These are phyloP conservation scores for Lampropteryx suffumata DNA, from an alignment of 2,888 invertebrate species.

Conservation along the genomic window DNA sequence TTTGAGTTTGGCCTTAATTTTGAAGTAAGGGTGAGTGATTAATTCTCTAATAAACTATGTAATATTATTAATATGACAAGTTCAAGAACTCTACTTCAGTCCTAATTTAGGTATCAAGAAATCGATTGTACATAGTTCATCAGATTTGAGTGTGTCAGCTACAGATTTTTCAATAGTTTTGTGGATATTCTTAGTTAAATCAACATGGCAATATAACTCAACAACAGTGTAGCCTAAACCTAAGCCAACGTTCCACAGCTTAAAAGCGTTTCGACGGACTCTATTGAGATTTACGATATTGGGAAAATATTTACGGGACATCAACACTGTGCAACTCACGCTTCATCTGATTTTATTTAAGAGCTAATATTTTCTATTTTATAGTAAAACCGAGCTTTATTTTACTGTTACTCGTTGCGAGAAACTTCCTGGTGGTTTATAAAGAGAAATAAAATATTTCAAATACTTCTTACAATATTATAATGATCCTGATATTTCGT, in stretches of 20 bases:
- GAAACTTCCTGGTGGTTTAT: background rate
- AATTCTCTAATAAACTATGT: too few species aligned
- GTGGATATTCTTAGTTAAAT: too few species aligned
- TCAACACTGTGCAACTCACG: conserved; percentile 25
- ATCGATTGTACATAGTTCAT: too few species aligned
- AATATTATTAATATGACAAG: too few species aligned
- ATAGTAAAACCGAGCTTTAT: conserved; percentile 5
- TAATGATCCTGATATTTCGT: too few species aligned
- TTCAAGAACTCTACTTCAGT: too few species aligned
- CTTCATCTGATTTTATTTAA: conserved; percentile 27
- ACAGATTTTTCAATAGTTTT: too few species aligned
- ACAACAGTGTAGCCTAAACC: too few species aligned
- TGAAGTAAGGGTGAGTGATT: too few species aligned
- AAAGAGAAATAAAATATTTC: background rate
- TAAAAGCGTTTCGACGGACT: conserved; percentile 27
- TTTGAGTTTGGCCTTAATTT: background rate
- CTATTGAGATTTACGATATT: conserved; percentile 32
- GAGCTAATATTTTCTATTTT: conserved; percentile 12
- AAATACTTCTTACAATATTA: background rate
- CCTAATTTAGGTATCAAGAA: too few species aligned
- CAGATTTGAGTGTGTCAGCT: too few species aligned
- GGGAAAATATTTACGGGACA: conserved; percentile 29
- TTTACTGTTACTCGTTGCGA: background rate
- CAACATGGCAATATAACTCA: too few species aligned
- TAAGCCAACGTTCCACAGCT: conserved; percentile 20